Conservation (phyloP, 2,797 vertebrate genomes). For the Gallinago solitaria region DNA sequence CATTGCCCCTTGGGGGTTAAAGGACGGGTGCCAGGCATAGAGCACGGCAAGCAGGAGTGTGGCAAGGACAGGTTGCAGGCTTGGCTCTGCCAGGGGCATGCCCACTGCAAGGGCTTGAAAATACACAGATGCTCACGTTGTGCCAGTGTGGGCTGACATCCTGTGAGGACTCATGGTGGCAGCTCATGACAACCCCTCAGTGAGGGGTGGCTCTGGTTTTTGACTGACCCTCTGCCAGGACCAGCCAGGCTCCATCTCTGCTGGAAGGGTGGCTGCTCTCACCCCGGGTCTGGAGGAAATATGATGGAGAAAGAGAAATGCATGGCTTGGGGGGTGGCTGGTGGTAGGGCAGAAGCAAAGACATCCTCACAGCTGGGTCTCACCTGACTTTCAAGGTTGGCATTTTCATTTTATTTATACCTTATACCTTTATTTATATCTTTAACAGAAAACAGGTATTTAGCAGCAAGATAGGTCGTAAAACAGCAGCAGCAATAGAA, state of each 20-base stretch:
- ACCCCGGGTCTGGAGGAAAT: not conserved
- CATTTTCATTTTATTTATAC: constrained; percentile 54
- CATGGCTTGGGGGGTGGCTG: rapidly evolving
- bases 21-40: not conserved
- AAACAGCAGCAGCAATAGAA: not conserved
- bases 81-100: not conserved
- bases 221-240: not conserved
- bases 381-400: not conserved
- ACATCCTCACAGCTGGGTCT: not conserved
- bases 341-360: not conserved
- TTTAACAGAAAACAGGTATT: constrained; percentile 49
- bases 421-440: constrained; percentile 53
- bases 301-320: not conserved
- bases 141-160: not conserved
- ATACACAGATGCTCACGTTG: not conserved
- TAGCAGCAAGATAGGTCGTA: not conserved
- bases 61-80: not conserved
- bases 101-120: not conserved
- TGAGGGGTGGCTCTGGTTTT: not conserved
- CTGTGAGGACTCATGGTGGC: rapidly evolving
- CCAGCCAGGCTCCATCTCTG: not conserved
- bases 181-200: not conserved
- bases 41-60: not conserved
- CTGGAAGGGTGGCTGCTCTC: not conserved
- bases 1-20: not conserved